Percentiles rank a stretch among this genome's conserved stretches.
Evolutionary conservation across 2,888 invertebrate genomes (phyloP).

Genomic region (Caenorhabditis sp.): DNA sequence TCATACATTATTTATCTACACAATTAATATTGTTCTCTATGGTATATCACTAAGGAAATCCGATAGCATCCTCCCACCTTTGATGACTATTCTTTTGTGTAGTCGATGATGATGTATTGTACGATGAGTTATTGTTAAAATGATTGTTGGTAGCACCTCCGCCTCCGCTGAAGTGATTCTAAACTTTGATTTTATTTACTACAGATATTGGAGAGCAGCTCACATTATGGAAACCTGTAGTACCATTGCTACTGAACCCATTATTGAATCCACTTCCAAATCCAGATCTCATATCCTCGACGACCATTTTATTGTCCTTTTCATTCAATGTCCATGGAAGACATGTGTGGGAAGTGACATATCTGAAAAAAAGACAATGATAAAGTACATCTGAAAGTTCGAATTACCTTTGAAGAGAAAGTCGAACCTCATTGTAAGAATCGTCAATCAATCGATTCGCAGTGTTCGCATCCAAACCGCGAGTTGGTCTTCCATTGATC

Average conservation of each 20-base stretch:
- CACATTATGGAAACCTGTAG: neutral
- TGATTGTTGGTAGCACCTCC: neutral
- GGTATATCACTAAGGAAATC: conserved; percentile 4
- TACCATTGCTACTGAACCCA: neutral
- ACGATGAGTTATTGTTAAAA: conserved; percentile 14
- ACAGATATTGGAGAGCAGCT: neutral
- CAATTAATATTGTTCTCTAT: too few species aligned
- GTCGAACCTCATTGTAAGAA: conserved; percentile 43
- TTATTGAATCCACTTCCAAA: conserved; percentile 6
- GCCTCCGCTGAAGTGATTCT: conserved; percentile 4
- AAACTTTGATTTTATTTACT: neutral
- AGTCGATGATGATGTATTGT: neutral
- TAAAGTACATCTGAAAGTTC: too few species aligned
- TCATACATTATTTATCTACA: conserved; percentile 4
- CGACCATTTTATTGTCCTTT: conserved; percentile 58
- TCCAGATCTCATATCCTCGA: conserved; percentile 51
- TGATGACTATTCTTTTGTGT: conserved; percentile 25
- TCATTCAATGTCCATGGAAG: conserved; percentile 59
- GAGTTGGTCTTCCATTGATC: conserved; percentile 37
- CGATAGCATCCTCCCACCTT: conserved; percentile 42
- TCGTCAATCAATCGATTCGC: conserved; percentile 42
- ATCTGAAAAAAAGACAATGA: conserved; percentile 28
- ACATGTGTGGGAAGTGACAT: conserved; percentile 53
- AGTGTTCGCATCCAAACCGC: conserved; percentile 37
- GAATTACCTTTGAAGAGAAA: conserved; percentile 44